Evolutionary conservation across 2,113 vertebrate genomes (phyloP).

Genomic region (Heloderma charlesbogerti): DNA sequence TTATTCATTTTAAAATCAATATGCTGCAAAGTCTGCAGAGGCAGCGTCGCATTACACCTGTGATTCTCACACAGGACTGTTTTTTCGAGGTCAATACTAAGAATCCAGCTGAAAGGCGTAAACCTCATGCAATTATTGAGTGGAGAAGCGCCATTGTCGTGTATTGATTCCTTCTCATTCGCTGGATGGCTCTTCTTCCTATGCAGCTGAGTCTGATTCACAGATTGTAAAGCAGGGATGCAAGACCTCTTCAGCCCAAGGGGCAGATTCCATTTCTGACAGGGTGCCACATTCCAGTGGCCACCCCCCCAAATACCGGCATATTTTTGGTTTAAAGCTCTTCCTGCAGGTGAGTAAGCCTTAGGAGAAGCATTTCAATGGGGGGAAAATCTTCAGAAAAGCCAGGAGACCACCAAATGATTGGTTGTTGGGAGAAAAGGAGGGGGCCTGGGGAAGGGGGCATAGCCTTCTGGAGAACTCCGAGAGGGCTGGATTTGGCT

Average conservation of each 20-base stretch:
- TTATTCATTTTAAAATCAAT: slow-evolving; percentile 59
- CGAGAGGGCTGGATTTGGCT: too few species aligned
- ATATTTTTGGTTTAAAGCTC: too few species aligned
- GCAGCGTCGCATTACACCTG: slow-evolving; percentile 36
- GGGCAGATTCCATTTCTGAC: not conserved
- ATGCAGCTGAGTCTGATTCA: not conserved
- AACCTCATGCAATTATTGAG: slow-evolving; percentile 61
- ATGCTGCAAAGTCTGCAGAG: slow-evolving; percentile 30
- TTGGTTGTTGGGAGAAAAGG: too few species aligned
- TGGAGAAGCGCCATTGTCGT: slow-evolving; percentile 61
- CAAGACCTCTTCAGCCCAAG: not conserved
- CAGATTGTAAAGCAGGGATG: too few species aligned
- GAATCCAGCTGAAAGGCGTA: slow-evolving; percentile 54
- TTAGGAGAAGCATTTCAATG: too few species aligned
- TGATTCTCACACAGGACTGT: slow-evolving; percentile 51
- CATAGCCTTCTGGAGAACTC: too few species aligned
- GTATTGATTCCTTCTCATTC: slow-evolving; percentile 51
- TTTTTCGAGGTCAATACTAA: slow-evolving; percentile 57
- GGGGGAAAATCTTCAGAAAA: too few species aligned
- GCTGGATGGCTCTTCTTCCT: not conserved
- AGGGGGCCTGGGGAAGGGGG: too few species aligned
- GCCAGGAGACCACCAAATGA: too few species aligned
- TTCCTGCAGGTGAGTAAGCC: too few species aligned
- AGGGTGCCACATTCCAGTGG: not conserved
- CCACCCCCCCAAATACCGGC: too few species aligned